A percentile compares a stretch with the other conserved stretches of the same genome.
These are phyloP conservation scores for Sinhomidia bicolor DNA, from an alignment of 2,888 invertebrate genomes.

Conservation along the genomic window DNA sequence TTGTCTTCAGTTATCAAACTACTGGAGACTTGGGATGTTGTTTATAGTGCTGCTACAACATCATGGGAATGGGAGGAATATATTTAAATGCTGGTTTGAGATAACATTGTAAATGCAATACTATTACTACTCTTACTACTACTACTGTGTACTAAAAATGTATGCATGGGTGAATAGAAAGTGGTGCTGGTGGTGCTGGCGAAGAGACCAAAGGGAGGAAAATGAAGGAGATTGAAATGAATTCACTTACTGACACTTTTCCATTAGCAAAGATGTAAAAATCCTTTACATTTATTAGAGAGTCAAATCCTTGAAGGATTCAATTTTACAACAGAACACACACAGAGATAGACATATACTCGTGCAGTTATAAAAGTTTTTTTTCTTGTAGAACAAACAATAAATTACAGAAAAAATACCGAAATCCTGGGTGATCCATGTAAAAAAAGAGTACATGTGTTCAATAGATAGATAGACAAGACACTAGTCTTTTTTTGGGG, in stretches of 20 bases:
- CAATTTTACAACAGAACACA: slow-evolving; percentile 50
- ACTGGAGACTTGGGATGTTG: background rate
- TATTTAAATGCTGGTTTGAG: background rate
- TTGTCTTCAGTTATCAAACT: slow-evolving; percentile 30
- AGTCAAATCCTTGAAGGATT: slow-evolving; percentile 70
- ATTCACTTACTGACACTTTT: slow-evolving; percentile 73
- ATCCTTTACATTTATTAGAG: slow-evolving; percentile 65
- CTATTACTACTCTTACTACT: no score
- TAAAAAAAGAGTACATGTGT: background rate
- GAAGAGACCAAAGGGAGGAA: background rate
- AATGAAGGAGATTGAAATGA: slow-evolving; percentile 64
- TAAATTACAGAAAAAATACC: slow-evolving; percentile 64
- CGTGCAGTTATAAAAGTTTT: slow-evolving; percentile 40
- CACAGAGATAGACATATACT: background rate
- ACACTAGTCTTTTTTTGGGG: background rate
- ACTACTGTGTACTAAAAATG: no score
- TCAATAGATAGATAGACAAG: background rate
- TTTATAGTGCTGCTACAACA: background rate
- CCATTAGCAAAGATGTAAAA: slow-evolving; percentile 72
- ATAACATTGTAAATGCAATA: background rate
- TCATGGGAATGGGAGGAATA: background rate
- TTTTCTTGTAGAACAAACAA: slow-evolving; percentile 65
- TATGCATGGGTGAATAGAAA: no score
- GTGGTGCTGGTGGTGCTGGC: no score
- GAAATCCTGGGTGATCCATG: slow-evolving; percentile 59